phyloP scores from a whole-genome alignment of 2,888 invertebrate genomes.

The Eupithecia insigniata region DNA sequence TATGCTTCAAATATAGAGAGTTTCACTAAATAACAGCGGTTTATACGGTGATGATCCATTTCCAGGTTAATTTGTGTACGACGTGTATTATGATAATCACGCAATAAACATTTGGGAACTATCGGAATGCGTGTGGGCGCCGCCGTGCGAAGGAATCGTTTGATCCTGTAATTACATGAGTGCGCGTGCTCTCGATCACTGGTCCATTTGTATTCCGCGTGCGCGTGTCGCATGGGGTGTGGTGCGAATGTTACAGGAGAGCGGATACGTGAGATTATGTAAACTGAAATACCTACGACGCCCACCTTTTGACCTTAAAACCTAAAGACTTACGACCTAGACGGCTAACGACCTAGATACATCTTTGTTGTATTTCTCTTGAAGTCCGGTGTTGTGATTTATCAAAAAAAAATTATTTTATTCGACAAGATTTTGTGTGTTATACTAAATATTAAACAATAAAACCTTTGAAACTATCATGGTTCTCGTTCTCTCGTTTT shows the following conservation, averaged over 20 bases:
- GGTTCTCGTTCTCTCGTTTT: too few species aligned
- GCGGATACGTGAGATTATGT: background rate
- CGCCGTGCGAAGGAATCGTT: slow-evolving; percentile 20
- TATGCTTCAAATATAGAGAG: background rate
- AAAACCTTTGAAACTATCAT: too few species aligned
- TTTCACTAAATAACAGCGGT: background rate
- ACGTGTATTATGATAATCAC: slow-evolving; percentile 2
- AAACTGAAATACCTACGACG: background rate
- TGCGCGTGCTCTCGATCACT: slow-evolving; percentile 51
- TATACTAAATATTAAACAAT: too few species aligned
- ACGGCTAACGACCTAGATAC: too few species aligned
- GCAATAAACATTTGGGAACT: background rate
- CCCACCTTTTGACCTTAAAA: background rate
- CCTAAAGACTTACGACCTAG: background rate
- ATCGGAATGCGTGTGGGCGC: background rate
- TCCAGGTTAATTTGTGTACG: background rate
- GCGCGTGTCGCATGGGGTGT: slow-evolving; percentile 45
- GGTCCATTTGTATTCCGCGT: slow-evolving; percentile 61
- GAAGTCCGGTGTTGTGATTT: background rate
- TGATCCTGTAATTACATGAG: slow-evolving; percentile 35
- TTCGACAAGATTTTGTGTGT: too few species aligned
- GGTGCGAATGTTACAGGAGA: background rate
- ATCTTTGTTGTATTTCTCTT: background rate
- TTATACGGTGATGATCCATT: background rate
- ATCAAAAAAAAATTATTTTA: background rate